Evolutionary conservation across 2,113 vertebrate genomes (phyloP).

Genomic region (Scytalopus superciliaris): DNA sequence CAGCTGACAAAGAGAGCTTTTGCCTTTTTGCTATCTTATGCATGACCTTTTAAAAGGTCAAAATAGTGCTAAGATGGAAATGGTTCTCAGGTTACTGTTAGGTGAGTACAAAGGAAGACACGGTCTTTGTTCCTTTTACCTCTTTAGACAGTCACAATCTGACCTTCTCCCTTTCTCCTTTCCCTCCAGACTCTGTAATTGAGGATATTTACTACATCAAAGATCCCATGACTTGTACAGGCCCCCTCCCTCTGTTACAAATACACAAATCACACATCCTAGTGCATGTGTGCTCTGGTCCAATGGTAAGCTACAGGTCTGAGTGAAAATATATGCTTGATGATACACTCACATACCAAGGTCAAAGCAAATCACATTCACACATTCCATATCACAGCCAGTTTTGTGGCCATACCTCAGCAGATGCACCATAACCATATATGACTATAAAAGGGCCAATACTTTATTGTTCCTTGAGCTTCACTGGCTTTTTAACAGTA

Average conservation of each 20-base stretch:
- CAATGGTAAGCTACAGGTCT: constrained; percentile 38
- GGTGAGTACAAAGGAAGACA: constrained; percentile 34
- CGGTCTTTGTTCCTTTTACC: constrained; percentile 2
- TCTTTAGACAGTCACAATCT: not conserved
- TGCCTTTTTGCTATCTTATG: not conserved
- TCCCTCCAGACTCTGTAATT: not conserved
- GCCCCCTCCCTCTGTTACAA: not conserved
- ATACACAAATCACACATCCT: not conserved
- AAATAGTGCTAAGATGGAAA: not conserved
- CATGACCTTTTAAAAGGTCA: not conserved
- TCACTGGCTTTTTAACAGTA: not conserved
- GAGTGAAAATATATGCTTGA: constrained; percentile 38
- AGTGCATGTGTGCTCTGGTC: constrained; percentile 18
- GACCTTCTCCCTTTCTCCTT: not conserved
- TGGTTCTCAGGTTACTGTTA: constrained; percentile 12
- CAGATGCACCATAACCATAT: not conserved
- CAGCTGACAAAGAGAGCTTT: not conserved
- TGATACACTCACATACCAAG: not conserved
- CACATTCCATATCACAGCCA: not conserved
- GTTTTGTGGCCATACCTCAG: not conserved
- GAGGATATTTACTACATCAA: constrained; percentile 35
- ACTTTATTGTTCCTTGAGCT: not conserved
- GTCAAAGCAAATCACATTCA: constrained; percentile 50
- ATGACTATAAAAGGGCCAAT: not conserved
- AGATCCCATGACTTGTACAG: not conserved